These are phyloP conservation scores for Phania funesta DNA, from an alignment of 2,888 invertebrate genomes.

Conservation along the genomic window DNA sequence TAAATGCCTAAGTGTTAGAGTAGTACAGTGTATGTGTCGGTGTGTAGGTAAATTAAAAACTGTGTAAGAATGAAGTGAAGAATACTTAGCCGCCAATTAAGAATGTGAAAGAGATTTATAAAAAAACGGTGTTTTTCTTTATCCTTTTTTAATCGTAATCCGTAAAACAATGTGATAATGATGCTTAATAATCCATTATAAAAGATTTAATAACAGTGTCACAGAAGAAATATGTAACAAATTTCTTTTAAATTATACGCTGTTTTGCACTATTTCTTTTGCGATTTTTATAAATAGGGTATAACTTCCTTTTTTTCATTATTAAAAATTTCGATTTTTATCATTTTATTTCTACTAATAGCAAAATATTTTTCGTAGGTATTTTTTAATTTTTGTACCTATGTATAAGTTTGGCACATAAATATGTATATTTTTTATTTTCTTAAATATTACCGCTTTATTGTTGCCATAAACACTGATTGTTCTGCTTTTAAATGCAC, in stretches of 20 bases:
- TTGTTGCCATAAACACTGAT: slow-evolving; percentile 13
- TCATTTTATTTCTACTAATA: too few species aligned
- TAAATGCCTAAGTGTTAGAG: background rate
- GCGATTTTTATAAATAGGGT: too few species aligned
- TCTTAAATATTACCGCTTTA: slow-evolving; percentile 42
- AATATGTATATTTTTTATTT: background rate
- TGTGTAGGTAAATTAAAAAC: slow-evolving; percentile 19
- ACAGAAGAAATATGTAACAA: background rate
- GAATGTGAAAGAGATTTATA: background rate
- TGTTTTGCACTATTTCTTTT: too few species aligned
- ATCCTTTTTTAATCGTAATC: slow-evolving; percentile 37
- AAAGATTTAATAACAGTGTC: background rate
- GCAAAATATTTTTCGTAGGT: background rate
- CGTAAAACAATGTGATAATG: slow-evolving; percentile 20
- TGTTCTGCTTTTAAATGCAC: slow-evolving; percentile 10
- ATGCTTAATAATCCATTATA: slow-evolving; percentile 39
- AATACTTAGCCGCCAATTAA: slow-evolving; percentile 50
- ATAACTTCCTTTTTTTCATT: too few species aligned
- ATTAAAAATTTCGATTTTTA: too few species aligned
- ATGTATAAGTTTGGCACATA: background rate
- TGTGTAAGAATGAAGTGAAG: background rate
- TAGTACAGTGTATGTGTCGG: background rate
- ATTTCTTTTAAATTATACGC: too few species aligned
- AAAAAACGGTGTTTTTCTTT: background rate
- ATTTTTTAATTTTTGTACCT: background rate